Evolutionary conservation across 2,888 invertebrate genomes (phyloP).

Genomic region (Drosophila pseudotalamancana): DNA sequence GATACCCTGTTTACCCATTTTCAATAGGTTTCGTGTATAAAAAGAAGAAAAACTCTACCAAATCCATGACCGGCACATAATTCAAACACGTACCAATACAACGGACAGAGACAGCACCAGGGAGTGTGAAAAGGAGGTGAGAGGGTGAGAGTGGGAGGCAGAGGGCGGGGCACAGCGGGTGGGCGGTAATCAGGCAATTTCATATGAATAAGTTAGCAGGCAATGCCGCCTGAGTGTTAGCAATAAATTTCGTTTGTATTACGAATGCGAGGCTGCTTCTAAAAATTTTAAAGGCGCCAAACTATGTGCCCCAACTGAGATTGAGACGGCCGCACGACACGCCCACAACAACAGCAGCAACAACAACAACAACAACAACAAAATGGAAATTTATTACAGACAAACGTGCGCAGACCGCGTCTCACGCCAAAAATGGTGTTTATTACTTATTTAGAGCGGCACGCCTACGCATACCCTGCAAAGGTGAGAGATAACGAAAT

Average conservation of each 20-base stretch:
- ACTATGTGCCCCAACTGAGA: constrained; percentile 69
- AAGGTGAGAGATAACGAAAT: constrained; percentile 6
- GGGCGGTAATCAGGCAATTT: constrained; percentile 76
- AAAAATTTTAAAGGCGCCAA: constrained; percentile 73
- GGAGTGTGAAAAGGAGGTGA: background rate
- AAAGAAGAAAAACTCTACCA: too few species aligned
- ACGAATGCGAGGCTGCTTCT: constrained; percentile 66
- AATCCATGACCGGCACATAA: constrained; percentile 73
- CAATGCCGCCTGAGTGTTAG: constrained; percentile 67
- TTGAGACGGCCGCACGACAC: constrained; percentile 23
- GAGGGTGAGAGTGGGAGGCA: constrained; percentile 4
- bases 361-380: constrained; percentile 30
- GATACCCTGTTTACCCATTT: too few species aligned
- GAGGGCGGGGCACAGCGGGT: constrained; percentile 19
- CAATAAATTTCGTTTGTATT: constrained; percentile 75
- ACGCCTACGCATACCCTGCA: constrained; percentile 21
- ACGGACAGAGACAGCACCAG: constrained; percentile 4
- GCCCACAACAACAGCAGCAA: too few species aligned
- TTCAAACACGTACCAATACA: constrained; percentile 75
- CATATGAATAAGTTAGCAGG: constrained; percentile 77
- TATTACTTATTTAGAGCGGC: constrained; percentile 72
- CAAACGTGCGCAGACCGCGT: constrained; percentile 38
- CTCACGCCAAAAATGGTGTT: constrained; percentile 56
- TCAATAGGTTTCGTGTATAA: too few species aligned
- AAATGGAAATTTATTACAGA: constrained; percentile 70